A percentile compares a stretch with the other conserved stretches of the same genome.
Conservation (phyloP, 2,888 invertebrate genomes). For the Catotricha subobsoleta region DNA sequence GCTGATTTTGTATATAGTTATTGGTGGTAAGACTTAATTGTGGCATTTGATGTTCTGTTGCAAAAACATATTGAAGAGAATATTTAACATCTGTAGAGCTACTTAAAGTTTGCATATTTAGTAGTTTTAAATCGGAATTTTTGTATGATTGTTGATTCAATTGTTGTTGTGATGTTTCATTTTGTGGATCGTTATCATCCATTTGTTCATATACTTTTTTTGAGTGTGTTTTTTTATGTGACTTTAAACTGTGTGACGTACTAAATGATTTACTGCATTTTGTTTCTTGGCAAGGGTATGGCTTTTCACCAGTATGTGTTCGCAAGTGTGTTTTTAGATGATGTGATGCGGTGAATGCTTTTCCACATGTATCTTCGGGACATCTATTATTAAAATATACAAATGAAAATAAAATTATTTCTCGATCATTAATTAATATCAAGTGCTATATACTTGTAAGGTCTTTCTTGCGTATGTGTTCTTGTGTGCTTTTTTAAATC, state of each 20-base stretch:
- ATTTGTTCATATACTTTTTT: conserved; percentile 19
- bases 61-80: not conserved
- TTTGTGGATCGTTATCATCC: not conserved
- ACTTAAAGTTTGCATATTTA: not conserved
- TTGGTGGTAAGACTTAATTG: not conserved
- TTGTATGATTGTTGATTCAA: not conserved
- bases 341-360: too few species aligned
- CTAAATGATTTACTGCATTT: conserved; percentile 65
- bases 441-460: conserved; percentile 68
- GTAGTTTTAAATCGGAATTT: not conserved
- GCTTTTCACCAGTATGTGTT: too few species aligned
- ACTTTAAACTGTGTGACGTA: conserved; percentile 65
- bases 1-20: too few species aligned
- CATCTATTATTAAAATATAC: conserved; percentile 57
- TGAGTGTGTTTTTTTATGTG: conserved; percentile 60
- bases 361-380: conserved; percentile 65
- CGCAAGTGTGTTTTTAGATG: too few species aligned
- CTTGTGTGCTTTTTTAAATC: conserved; percentile 87
- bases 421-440: conserved; percentile 16
- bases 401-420: conserved; percentile 8
- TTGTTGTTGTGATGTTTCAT: not conserved
- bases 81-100: not conserved
- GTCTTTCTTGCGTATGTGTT: conserved; percentile 81
- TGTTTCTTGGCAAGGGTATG: too few species aligned
- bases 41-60: not conserved